Evolutionary conservation across 30 jellyfish, hydroid and myxozoan genomes (phyloP).

Genomic region (Aurelia coerulea): DNA sequence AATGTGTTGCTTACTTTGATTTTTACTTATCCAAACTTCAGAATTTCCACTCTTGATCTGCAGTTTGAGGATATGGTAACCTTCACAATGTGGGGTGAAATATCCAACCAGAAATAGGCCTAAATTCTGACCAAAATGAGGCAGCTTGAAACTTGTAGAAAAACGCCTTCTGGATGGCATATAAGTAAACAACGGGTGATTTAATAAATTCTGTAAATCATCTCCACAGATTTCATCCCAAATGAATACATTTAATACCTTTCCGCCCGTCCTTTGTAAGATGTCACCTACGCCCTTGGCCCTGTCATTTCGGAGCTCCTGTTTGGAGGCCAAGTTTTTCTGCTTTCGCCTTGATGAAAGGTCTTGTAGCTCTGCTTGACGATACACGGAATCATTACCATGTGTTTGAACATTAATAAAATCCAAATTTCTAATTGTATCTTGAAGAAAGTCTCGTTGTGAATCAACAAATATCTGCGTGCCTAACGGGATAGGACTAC

Average conservation of each 20-base stretch:
- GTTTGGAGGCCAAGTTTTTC: not conserved
- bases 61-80: constrained; percentile 41
- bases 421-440: not conserved
- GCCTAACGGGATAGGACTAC: constrained; percentile 20
- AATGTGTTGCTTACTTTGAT: constrained; percentile 31
- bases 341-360: not conserved
- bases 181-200: constrained; percentile 88
- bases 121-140: constrained; percentile 31
- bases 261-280: constrained; percentile 11
- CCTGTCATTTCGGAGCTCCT: not conserved
- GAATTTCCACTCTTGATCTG: constrained; percentile 29
- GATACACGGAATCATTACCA: not conserved
- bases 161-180: constrained; percentile 65
- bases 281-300: constrained; percentile 17
- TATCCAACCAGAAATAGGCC: constrained; percentile 83
- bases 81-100: constrained; percentile 39
- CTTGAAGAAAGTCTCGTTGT: constrained; percentile 6
- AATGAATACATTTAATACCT: constrained; percentile 47
- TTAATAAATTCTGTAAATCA: constrained; percentile 43
- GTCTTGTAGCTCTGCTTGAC: not conserved
- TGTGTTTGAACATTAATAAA: not conserved
- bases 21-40: constrained; percentile 71
- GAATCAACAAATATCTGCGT: constrained; percentile 44
- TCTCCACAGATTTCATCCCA: constrained; percentile 93
- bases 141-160: constrained; percentile 38